A percentile compares a stretch with the other conserved stretches of the same genome.
Evolutionary conservation across 2,797 vertebrate genomes (phyloP).

Genomic region (Coregonus ussuriensis): DNA sequence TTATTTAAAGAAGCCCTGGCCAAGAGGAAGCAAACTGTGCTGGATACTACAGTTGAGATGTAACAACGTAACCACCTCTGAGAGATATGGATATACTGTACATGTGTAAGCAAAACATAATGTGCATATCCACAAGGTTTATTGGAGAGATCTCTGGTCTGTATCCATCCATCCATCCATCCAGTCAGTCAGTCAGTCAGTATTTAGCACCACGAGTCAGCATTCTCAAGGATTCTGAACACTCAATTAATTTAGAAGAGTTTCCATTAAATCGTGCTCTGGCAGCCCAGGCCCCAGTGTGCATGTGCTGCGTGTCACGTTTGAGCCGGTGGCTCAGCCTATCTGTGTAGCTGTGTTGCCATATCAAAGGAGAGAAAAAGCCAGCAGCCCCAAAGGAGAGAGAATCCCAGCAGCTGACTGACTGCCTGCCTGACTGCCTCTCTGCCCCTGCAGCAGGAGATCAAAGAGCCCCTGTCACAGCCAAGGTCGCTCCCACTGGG

Average conservation of each 20-base stretch:
- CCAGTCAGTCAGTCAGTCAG: slow-evolving; percentile 8
- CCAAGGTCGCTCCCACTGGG: slow-evolving; percentile 65
- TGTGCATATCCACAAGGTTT: slow-evolving; percentile 4
- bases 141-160: slow-evolving; percentile 26
- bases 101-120: neutral
- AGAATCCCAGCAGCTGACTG: slow-evolving; percentile 17
- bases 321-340: slow-evolving; percentile 24
- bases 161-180: slow-evolving; percentile 9
- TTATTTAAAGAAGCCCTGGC: neutral
- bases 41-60: neutral
- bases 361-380: slow-evolving; percentile 24
- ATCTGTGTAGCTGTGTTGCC: slow-evolving; percentile 18
- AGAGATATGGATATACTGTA: neutral
- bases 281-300: slow-evolving; percentile 14
- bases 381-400: slow-evolving; percentile 27
- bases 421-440: slow-evolving; percentile 16
- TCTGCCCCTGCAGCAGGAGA: slow-evolving; percentile 67
- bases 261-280: slow-evolving; percentile 15
- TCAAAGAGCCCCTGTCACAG: slow-evolving; percentile 64
- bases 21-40: neutral
- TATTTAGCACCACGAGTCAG: slow-evolving; percentile 42
- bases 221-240: slow-evolving; percentile 39
- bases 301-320: slow-evolving; percentile 30
- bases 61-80: neutral
- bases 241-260: slow-evolving; percentile 39